A percentile compares a stretch with the other conserved stretches of the same genome.
Evolutionary conservation across 2,113 vertebrate genomes (phyloP).

Genomic region (Indicator maculatus): DNA sequence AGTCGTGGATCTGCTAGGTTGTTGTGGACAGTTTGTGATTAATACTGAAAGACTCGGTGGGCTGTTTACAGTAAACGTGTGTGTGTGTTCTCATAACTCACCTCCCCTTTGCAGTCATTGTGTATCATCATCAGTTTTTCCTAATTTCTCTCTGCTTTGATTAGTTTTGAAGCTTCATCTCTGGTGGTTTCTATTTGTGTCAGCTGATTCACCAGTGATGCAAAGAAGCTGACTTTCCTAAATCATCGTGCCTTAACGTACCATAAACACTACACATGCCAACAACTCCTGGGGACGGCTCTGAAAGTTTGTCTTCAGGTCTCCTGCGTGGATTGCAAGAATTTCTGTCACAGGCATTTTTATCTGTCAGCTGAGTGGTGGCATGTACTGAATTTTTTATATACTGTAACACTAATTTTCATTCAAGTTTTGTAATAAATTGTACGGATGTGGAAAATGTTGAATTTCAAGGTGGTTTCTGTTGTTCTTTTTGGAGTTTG

Average conservation of each 20-base stretch:
- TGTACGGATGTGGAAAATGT: constrained; percentile 16
- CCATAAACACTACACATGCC: neutral
- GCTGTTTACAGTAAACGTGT: constrained; percentile 21
- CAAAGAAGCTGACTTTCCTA: constrained; percentile 1
- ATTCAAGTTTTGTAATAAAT: constrained; percentile 70
- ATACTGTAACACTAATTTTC: constrained; percentile 56
- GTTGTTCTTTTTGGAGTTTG: neutral
- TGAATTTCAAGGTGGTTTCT: neutral
- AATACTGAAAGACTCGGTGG: neutral
- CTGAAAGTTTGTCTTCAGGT: neutral
- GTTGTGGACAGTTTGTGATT: neutral
- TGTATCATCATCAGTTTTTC: neutral
- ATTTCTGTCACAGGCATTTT: neutral
- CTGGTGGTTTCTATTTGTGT: constrained; percentile 26
- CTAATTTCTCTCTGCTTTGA: constrained; percentile 4
- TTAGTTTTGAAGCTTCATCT: constrained; percentile 1
- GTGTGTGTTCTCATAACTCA: constrained; percentile 21
- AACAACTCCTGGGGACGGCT: neutral
- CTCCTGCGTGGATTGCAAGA: neutral
- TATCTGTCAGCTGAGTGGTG: neutral
- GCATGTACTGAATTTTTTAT: constrained; percentile 45
- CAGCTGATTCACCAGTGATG: neutral
- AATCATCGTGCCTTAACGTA: constrained; percentile 52
- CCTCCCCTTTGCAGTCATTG: constrained; percentile 10
- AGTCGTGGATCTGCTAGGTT: neutral